Percentiles rank a stretch among this genome's conserved stretches.
Evolutionary conservation across 2,888 invertebrate genomes (phyloP).

Genomic region (Macroteleia sp.): DNA sequence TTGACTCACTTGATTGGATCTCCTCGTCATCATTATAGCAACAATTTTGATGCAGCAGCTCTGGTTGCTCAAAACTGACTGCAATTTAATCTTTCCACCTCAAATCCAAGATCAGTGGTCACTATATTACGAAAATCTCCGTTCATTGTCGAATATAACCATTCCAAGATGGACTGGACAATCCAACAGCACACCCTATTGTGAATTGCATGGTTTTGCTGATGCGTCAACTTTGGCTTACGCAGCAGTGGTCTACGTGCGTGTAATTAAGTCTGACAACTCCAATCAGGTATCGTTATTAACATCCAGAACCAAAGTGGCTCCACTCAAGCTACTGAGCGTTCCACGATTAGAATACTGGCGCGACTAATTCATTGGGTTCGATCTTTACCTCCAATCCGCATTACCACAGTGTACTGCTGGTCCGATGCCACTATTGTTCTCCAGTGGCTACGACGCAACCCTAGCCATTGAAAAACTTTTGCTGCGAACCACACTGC

Average conservation of each 20-base stretch:
- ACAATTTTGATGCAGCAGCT: neutral
- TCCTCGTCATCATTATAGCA: neutral
- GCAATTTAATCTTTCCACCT: neutral
- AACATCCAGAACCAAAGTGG: neutral
- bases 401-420: neutral
- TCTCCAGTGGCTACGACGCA: neutral
- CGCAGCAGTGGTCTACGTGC: neutral
- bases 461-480: neutral
- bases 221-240: neutral
- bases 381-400: too few relatives aligned
- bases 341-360: neutral
- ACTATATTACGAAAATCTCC: too few relatives aligned
- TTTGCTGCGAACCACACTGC: neutral
- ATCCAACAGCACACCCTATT: neutral
- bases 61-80: neutral
- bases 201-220: neutral
- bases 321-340: neutral
- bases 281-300: too few relatives aligned
- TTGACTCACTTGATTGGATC: conserved; percentile 1
- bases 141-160: too few relatives aligned
- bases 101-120: neutral
- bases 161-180: too few relatives aligned
- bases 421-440: conserved; percentile 11
- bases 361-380: neutral
- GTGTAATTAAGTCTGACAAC: too few relatives aligned